Evolutionary conservation across 2,888 invertebrate species (phyloP).

Genomic region (Steromphala cineraria): DNA sequence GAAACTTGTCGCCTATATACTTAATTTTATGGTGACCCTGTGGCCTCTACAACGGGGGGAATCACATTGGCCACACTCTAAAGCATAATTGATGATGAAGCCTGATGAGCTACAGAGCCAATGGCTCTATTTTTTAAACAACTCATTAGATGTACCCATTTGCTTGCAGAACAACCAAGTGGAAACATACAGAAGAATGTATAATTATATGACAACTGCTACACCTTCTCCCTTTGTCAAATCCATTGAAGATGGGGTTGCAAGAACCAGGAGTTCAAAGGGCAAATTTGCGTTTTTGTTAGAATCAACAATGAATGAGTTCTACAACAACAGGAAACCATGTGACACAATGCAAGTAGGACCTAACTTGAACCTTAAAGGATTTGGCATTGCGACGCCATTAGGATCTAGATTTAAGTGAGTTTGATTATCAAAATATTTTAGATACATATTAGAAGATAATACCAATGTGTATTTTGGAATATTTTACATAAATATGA

Average conservation of each 20-base stretch:
- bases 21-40: too few species aligned
- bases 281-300: conserved; percentile 78
- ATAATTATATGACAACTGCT: conserved; percentile 92
- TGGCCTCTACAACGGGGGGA: too few species aligned
- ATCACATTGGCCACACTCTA: too few species aligned
- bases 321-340: conserved; percentile 90
- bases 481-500: too few species aligned
- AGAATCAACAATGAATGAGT: conserved; percentile 82
- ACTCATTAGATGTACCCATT: neutral
- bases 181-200: conserved; percentile 91
- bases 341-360: conserved; percentile 82
- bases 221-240: conserved; percentile 86
- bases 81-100: too few species aligned
- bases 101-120: too few species aligned
- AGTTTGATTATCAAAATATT: neutral
- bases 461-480: too few species aligned
- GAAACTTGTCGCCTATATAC: too few species aligned
- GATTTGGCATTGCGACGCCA: conserved; percentile 95
- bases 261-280: conserved; percentile 83
- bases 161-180: conserved; percentile 86
- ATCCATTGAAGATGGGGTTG: conserved; percentile 88
- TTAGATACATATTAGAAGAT: too few species aligned
- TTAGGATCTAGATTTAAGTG: conserved; percentile 76
- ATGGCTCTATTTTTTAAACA: too few species aligned
- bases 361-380: conserved; percentile 86